Percentiles rank a stretch among this genome's conserved stretches.
These are phyloP conservation scores for Heliothis subflexa DNA, from an alignment of 1,140 invertebrate genomes.

Conservation along the genomic window DNA sequence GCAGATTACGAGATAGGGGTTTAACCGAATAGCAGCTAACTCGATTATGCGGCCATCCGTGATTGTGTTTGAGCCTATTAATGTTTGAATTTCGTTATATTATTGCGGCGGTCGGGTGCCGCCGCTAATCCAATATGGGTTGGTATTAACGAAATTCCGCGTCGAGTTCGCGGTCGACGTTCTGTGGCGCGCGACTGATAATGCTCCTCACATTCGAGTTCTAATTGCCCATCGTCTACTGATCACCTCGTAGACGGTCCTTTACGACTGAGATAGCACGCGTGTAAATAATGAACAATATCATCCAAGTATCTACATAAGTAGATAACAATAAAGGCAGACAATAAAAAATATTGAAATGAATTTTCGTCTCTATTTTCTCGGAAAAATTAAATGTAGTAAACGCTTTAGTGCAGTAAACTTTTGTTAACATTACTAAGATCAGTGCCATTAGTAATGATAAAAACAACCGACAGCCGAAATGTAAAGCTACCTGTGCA, in stretches of 20 bases:
- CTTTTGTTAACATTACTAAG: not conserved
- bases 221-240: conserved; percentile 50
- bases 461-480: not conserved
- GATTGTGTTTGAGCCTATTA: conserved; percentile 84
- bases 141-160: conserved; percentile 75
- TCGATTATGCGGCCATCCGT: conserved; percentile 84
- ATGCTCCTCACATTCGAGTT: conserved; percentile 56
- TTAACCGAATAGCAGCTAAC: conserved; percentile 83
- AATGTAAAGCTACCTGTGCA: conserved; percentile 18
- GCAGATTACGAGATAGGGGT: conserved; percentile 82
- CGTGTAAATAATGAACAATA: conserved; percentile 4
- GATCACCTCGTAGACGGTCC: conserved; percentile 37
- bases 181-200: conserved; percentile 56
- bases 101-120: conserved; percentile 75
- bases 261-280: not conserved
- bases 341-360: too few species aligned
- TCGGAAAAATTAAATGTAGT: too few species aligned
- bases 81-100: conserved; percentile 85
- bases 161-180: conserved; percentile 60
- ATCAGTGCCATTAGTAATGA: not conserved
- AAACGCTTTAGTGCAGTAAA: not conserved
- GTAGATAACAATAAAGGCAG: too few species aligned
- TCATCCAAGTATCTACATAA: not conserved
- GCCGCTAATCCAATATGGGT: conserved; percentile 79
- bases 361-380: too few species aligned